Conservation (phyloP, 2,888 invertebrate species). For the Spodoptera littoralis region DNA sequence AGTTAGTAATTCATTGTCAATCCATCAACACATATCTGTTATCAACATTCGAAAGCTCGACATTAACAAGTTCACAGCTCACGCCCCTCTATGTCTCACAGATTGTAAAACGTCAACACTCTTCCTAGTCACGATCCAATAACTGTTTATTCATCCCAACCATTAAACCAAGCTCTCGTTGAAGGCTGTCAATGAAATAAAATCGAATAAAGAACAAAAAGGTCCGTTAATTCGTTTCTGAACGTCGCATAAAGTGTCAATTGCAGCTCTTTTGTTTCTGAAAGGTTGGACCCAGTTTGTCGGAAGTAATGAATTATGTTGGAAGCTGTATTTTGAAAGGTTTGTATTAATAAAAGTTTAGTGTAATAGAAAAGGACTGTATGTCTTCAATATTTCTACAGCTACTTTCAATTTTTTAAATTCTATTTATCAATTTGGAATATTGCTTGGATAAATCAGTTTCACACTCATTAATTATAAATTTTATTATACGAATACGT, state of each 20-base stretch:
- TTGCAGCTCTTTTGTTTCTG: constrained; percentile 33
- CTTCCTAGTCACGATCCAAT: constrained; percentile 20
- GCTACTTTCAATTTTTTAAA: no score
- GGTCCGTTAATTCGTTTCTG: constrained; percentile 30
- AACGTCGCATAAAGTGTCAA: constrained; percentile 29
- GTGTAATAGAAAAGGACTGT: no score
- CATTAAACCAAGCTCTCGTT: constrained; percentile 6
- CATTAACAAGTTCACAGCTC: constrained; percentile 11
- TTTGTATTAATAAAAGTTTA: no score
- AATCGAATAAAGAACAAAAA: constrained; percentile 15
- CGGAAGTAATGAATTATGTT: constrained; percentile 23
- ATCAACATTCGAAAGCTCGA: constrained; percentile 19
- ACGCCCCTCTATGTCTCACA: constrained; percentile 46
- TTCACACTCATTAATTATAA: no score
- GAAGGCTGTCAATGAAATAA: constrained; percentile 39
- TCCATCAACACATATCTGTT: neutral
- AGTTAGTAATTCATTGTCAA: neutral
- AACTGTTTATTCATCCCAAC: constrained; percentile 46
- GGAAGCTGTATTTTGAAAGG: neutral
- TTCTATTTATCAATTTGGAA: no score
- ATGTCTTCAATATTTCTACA: no score
- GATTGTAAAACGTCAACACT: constrained; percentile 46
- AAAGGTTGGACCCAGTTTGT: constrained; percentile 16
- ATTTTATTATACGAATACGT: no score
- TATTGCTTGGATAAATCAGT: no score